phyloP scores from a whole-genome alignment of 2,888 invertebrate species.

The Pollenia amentaria region DNA sequence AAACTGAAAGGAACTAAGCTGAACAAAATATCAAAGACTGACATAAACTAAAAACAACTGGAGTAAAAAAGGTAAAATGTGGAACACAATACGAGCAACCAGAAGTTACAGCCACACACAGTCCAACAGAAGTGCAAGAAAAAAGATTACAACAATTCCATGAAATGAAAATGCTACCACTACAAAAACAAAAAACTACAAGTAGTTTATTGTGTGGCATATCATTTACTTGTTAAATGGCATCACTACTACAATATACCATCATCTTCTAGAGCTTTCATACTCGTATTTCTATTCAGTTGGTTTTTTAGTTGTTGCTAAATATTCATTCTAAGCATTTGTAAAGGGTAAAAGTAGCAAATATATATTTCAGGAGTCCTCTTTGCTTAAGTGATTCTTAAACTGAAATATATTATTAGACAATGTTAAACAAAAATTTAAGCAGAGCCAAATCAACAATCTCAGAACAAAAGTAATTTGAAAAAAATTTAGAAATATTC shows the following conservation, averaged over 20 bases:
- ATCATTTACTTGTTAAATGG: slow-evolving; percentile 42
- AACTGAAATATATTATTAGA: background rate
- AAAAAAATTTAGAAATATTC: too few relatives aligned
- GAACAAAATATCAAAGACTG: slow-evolving; percentile 8
- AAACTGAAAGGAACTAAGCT: background rate
- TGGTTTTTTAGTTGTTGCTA: background rate
- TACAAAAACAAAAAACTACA: slow-evolving; percentile 15
- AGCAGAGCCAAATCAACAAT: too few relatives aligned
- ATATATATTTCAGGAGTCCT: background rate
- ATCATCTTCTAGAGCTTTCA: background rate
- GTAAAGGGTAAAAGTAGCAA: background rate
- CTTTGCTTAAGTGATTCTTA: background rate
- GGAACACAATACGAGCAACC: background rate
- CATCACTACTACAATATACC: slow-evolving; percentile 1
- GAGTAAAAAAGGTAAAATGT: slow-evolving; percentile 27
- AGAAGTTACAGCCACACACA: background rate
- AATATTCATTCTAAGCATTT: background rate
- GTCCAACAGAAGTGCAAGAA: background rate
- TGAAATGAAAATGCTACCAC: slow-evolving; percentile 11
- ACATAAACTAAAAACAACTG: slow-evolving; percentile 22
- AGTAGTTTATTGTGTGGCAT: slow-evolving; percentile 36
- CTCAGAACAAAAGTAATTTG: too few relatives aligned
- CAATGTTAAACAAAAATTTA: too few relatives aligned
- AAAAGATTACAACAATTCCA: slow-evolving; percentile 8
- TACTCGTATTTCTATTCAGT: background rate